Conservation (phyloP, 2,797 vertebrate genomes). For the Myripristis jacobus region DNA sequence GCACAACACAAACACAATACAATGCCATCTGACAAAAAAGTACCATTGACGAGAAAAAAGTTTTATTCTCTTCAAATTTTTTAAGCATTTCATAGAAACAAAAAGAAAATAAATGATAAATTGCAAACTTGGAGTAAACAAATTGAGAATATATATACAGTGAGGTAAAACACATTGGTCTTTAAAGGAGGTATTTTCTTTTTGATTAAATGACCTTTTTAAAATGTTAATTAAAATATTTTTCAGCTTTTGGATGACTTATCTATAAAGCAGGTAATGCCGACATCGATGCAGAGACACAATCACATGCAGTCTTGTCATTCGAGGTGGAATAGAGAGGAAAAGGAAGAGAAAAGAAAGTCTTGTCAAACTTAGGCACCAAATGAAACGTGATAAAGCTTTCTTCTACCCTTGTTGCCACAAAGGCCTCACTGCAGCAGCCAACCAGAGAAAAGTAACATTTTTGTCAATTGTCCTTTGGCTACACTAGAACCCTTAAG, state of each 20-base stretch:
- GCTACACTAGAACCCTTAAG: conserved; percentile 40
- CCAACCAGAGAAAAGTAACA: not conserved
- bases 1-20: conserved; percentile 83
- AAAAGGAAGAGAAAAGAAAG: conserved; percentile 46
- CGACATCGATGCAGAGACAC: conserved; percentile 73
- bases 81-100: conserved; percentile 88
- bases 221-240: conserved; percentile 70
- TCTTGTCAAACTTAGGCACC: conserved; percentile 81
- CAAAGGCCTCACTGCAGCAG: conserved; percentile 63
- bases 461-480: not conserved
- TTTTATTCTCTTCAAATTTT: conserved; percentile 74
- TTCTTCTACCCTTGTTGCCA: conserved; percentile 70
- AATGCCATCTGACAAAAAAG: conserved; percentile 77
- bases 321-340: conserved; percentile 68
- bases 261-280: conserved; percentile 78
- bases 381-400: conserved; percentile 84
- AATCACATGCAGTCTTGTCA: conserved; percentile 80
- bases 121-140: conserved; percentile 89
- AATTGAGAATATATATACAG: conserved; percentile 88
- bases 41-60: conserved; percentile 75
- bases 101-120: conserved; percentile 69
- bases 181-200: conserved; percentile 92
- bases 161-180: conserved; percentile 99
- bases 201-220: conserved; percentile 77
- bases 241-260: conserved; percentile 71